phyloP scores from a whole-genome alignment of 2,888 invertebrate genomes.

The Caenorhabditis imperialis region DNA sequence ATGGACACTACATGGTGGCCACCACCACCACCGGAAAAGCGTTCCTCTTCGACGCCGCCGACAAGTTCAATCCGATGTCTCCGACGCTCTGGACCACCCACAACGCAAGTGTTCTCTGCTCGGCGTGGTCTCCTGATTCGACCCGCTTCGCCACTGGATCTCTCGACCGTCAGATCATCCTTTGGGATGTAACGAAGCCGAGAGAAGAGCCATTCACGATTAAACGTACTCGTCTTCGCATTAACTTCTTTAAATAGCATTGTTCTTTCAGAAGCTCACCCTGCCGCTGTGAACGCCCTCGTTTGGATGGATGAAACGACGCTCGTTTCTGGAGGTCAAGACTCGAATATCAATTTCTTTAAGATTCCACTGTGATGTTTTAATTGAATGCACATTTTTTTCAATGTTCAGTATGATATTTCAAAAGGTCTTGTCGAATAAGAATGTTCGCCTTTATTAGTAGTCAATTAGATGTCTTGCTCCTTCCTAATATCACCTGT shows the following conservation, averaged over 20 bases:
- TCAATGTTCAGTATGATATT: too few species aligned
- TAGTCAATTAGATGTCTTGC: too few species aligned
- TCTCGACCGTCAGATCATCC: slow-evolving; percentile 92
- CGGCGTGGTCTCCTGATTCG: slow-evolving; percentile 78
- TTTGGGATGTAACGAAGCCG: slow-evolving; percentile 93
- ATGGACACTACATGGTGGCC: slow-evolving; percentile 85
- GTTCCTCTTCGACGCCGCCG: slow-evolving; percentile 66
- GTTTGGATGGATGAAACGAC: slow-evolving; percentile 89
- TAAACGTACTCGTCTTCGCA: slow-evolving; percentile 54
- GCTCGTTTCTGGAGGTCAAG: slow-evolving; percentile 93
- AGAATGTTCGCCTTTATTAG: too few species aligned
- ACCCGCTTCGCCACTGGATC: slow-evolving; percentile 91
- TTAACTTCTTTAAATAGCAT: too few species aligned
- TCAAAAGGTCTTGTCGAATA: too few species aligned
- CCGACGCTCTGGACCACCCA: slow-evolving; percentile 93
- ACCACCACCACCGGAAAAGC: too few species aligned
- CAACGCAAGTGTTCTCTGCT: slow-evolving; percentile 82
- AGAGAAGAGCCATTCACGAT: slow-evolving; percentile 77
- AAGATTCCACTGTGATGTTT: too few species aligned
- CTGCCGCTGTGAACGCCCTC: slow-evolving; percentile 93
- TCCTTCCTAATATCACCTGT: too few species aligned
- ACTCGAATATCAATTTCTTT: slow-evolving; percentile 88
- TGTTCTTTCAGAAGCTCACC: slow-evolving; percentile 97
- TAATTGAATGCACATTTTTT: too few species aligned
- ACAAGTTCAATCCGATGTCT: slow-evolving; percentile 64